Percentiles rank a stretch among this genome's conserved stretches.
Evolutionary conservation across 2,797 vertebrate genomes (phyloP).

Genomic region (Acrossocheilus fasciatus): DNA sequence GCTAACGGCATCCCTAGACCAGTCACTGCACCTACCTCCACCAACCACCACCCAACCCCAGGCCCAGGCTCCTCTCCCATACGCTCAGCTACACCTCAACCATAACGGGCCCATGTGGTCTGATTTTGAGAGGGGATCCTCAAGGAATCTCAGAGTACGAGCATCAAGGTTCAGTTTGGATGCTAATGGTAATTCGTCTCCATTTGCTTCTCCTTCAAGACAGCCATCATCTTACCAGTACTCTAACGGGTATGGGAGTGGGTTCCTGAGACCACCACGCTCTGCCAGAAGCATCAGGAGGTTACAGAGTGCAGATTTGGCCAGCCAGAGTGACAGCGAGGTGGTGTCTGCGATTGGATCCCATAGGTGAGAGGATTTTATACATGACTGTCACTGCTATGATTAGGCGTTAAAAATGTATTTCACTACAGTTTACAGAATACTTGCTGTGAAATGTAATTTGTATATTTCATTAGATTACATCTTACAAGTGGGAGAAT

Average conservation of each 20-base stretch:
- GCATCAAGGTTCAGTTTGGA: conserved; percentile 71
- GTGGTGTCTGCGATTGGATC: conserved; percentile 70
- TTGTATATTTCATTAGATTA: neutral
- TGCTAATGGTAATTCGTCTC: conserved; percentile 72
- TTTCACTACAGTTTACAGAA: neutral
- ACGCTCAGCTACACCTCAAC: conserved; percentile 73
- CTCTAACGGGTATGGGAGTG: conserved; percentile 69
- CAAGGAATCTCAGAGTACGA: conserved; percentile 54
- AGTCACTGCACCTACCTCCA: conserved; percentile 59
- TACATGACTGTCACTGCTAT: neutral
- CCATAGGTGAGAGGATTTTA: conserved; percentile 66
- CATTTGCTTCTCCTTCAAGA: conserved; percentile 66
- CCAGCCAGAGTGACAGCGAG: conserved; percentile 77
- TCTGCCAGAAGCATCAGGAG: conserved; percentile 57
- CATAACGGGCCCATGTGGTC: conserved; percentile 51
- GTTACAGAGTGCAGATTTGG: conserved; percentile 62
- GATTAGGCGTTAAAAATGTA: neutral
- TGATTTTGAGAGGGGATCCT: conserved; percentile 62
- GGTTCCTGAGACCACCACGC: conserved; percentile 42
- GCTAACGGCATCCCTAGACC: conserved; percentile 14
- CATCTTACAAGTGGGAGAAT: neutral
- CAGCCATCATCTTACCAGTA: conserved; percentile 61
- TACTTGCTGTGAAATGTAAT: neutral
- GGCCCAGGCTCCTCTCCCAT: conserved; percentile 68
- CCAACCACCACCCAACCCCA: conserved; percentile 64